Conservation (phyloP, 2,797 vertebrate genomes). For the Falco naumanni region DNA sequence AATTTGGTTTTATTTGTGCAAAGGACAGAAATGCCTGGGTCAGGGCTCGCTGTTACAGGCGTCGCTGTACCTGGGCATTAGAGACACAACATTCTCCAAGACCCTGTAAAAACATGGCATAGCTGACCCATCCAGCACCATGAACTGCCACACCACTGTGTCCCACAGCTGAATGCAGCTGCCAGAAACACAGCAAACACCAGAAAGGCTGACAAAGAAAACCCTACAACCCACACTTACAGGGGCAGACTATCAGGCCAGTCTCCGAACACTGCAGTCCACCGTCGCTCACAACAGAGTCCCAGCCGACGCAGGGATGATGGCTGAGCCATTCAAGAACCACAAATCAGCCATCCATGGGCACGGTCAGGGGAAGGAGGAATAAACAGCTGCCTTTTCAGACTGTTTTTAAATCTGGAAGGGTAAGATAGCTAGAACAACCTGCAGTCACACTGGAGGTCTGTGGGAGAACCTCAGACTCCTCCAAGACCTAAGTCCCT, state of each 20-base stretch:
- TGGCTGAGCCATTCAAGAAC: background rate
- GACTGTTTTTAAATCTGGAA: background rate
- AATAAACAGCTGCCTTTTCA: background rate
- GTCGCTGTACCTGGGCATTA: background rate
- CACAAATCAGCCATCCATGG: background rate
- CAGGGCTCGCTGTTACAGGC: background rate
- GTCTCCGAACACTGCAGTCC: background rate
- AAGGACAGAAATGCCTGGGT: background rate
- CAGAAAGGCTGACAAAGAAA: background rate
- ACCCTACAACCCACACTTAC: background rate
- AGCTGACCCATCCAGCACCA: background rate
- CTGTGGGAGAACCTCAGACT: background rate
- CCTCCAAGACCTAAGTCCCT: background rate
- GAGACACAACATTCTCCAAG: background rate
- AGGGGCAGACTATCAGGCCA: background rate
- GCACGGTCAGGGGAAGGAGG: background rate
- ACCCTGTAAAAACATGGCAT: fast-evolving
- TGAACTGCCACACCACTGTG: background rate
- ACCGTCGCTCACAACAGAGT: background rate
- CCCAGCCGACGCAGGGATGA: fast-evolving
- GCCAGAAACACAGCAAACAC: background rate
- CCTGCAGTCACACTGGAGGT: background rate
- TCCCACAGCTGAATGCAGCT: background rate
- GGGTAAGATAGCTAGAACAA: background rate
- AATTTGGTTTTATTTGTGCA: background rate